These are phyloP conservation scores for Lutraria rhynchaena DNA, from an alignment of 1,140 invertebrate genomes.

Conservation along the genomic window DNA sequence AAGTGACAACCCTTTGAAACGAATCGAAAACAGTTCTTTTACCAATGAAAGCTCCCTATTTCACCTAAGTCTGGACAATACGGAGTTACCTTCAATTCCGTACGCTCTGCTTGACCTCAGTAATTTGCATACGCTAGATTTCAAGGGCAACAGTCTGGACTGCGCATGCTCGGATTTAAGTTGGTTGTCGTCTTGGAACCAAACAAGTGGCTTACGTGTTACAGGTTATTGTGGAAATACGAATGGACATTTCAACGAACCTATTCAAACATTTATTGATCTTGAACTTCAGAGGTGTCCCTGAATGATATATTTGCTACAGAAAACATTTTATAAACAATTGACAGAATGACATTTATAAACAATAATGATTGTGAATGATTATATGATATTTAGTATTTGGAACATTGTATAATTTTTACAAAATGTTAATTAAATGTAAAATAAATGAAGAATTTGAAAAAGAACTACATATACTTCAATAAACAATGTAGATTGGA, in stretches of 20 bases:
- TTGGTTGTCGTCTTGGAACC: constrained; percentile 4
- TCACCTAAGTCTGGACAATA: not conserved
- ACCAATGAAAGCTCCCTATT: not conserved
- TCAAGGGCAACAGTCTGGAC: not conserved
- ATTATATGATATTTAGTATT: too few species aligned
- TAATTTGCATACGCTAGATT: constrained; percentile 19
- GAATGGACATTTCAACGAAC: not conserved
- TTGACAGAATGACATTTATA: too few species aligned
- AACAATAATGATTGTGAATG: too few species aligned
- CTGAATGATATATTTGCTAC: too few species aligned
- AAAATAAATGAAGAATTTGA: too few species aligned
- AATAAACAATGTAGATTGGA: too few species aligned
- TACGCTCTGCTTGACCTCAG: not conserved
- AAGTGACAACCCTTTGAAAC: constrained; percentile 7
- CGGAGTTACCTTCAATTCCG: not conserved
- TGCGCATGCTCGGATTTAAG: not conserved
- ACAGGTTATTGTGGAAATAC: constrained; percentile 5
- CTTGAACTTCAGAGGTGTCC: too few species aligned
- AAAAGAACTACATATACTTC: too few species aligned
- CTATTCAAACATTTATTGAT: constrained; percentile 4
- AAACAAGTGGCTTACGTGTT: not conserved
- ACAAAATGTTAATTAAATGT: too few species aligned
- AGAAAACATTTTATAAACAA: too few species aligned
- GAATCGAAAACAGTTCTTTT: constrained; percentile 5
- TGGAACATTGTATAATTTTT: too few species aligned